Percentiles rank a stretch among this genome's conserved stretches.
phyloP scores from a whole-genome alignment of 2,888 invertebrate species.

The Callinectes sapidus region DNA sequence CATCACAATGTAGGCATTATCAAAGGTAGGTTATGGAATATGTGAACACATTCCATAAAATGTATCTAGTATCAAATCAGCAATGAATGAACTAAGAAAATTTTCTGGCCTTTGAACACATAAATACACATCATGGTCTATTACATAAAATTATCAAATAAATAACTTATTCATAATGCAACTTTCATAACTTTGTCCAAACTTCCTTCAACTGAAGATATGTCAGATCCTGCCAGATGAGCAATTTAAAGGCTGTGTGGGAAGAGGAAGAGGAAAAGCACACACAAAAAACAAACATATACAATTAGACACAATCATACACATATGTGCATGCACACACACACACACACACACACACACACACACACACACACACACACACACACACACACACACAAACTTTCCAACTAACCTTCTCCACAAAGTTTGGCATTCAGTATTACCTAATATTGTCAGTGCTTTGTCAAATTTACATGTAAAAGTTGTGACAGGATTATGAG shows the following conservation, averaged over 20 bases:
- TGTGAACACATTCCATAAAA: background rate
- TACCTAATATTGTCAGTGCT: background rate
- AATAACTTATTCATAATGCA: background rate
- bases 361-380: background rate
- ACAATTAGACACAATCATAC: too few relatives aligned
- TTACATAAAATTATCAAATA: background rate
- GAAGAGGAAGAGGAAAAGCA: background rate
- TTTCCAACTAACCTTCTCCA: background rate
- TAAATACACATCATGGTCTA: background rate
- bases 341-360: slow-evolving; percentile 1
- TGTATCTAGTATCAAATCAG: background rate
- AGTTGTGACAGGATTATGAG: background rate
- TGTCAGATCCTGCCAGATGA: slow-evolving; percentile 9
- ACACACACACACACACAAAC: background rate
- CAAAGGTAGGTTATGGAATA: background rate
- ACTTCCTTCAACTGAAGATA: background rate
- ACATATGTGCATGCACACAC: background rate
- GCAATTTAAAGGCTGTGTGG: background rate
- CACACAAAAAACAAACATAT: too few relatives aligned
- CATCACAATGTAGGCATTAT: background rate
- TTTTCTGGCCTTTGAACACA: background rate
- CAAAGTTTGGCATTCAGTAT: background rate
- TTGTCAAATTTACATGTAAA: background rate
- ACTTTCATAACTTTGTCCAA: background rate
- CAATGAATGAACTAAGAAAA: background rate